Base-by-base conservation (phyloP, 2,888 invertebrate species). In the Tetranychus truncatus region DNA sequence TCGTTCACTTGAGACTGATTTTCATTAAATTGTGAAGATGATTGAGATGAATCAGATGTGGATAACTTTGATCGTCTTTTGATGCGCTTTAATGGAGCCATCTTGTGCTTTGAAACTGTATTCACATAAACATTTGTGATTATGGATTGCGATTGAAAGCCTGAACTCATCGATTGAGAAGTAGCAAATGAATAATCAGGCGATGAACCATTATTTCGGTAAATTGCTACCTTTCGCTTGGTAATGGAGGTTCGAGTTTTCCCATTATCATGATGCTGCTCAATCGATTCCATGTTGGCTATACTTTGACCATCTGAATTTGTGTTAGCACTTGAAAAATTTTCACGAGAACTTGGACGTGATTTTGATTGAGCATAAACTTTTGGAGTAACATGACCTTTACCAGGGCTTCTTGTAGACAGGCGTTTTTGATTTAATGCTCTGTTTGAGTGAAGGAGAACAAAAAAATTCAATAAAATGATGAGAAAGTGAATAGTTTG, bases 101-200 rank as follows among this genome's bases (percentile, higher is more conserved):
- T 34, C n/a, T 69, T 69, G 21, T 69, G 69, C 7, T 44, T 74
- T 6, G 20, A n/a, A 34, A 24, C 24, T 21, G 74, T 45, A 15
- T 44, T 76, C 55, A 77, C 66, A 69, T 77, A 77, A 11, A 77
- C 77, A 73, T 77, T 77, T 44, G 77, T 77, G 45, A 77, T 76
- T 21, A 77, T 77, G 9, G 77, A 74, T 69, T 77, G 77, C 18
- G 72, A 45, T 18, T 34, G 72, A 45, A 72, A 24, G 11, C 69
- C 55, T 55, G 55, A 55, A 15, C 55, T 55, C 5, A 55, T 55
- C 7, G 55, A 55, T 55, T 15, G 55, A 55, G 55, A 55, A 15
- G 55, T 15, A 15, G 55, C 9, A 55, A 15, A 55, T 55, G 55
- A 55, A 55, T 55, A 55, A 7, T 55, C 55, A 15, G 55, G 55